phyloP scores from a whole-genome alignment of 1,140 invertebrate species.

The Philotrypesis tridentata region DNA sequence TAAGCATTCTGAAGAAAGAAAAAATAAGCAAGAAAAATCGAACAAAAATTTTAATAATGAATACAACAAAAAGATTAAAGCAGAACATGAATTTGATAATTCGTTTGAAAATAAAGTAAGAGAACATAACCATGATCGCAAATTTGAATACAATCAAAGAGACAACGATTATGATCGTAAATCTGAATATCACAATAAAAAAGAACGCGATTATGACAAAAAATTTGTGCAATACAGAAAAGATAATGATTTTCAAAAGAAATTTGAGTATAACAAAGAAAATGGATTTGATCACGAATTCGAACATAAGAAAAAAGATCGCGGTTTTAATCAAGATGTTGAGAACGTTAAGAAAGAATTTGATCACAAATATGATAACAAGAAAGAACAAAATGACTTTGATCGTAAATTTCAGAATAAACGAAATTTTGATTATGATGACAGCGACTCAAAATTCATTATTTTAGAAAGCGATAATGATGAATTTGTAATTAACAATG shows the following conservation, averaged over 20 bases:
- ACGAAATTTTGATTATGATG: slow-evolving; percentile 16
- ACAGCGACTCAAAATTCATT: slow-evolving; percentile 18
- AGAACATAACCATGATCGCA: slow-evolving; percentile 13
- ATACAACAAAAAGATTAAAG: slow-evolving; percentile 23
- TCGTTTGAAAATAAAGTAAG: slow-evolving; percentile 3
- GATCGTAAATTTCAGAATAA: slow-evolving; percentile 17
- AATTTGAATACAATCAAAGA: slow-evolving; percentile 15
- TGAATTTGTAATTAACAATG: not conserved
- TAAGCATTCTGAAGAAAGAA: slow-evolving; percentile 11
- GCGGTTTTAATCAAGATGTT: not conserved
- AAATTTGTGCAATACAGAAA: not conserved
- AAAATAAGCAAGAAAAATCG: slow-evolving; percentile 22
- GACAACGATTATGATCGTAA: slow-evolving; percentile 17
- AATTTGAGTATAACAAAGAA: slow-evolving; percentile 1
- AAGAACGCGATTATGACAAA: not conserved
- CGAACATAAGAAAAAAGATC: slow-evolving; percentile 6
- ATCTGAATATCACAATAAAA: slow-evolving; percentile 27
- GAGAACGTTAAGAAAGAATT: not conserved
- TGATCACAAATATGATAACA: not conserved
- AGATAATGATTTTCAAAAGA: not conserved
- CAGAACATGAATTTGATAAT: not conserved
- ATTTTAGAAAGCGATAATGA: slow-evolving; percentile 17
- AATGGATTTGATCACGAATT: not conserved
- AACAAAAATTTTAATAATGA: slow-evolving; percentile 33
- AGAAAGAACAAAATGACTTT: slow-evolving; percentile 2